Conservation (phyloP, 2,113 vertebrate species). For the Pseudois nayaur region DNA sequence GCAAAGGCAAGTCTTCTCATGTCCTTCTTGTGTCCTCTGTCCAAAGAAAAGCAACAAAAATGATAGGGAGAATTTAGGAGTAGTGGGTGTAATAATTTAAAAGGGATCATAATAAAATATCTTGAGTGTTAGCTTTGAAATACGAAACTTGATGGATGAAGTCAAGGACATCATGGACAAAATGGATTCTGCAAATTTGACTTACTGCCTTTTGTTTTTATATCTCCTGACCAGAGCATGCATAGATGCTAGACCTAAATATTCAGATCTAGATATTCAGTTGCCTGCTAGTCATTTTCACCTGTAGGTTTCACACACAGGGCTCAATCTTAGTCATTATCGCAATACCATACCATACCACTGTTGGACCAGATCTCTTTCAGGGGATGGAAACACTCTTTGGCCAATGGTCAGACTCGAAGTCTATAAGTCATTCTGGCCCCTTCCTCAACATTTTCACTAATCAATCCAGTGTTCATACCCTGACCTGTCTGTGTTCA, state of each 20-base stretch:
- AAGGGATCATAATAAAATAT: neutral
- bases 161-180: neutral
- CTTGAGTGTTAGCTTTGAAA: neutral
- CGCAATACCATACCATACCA: neutral
- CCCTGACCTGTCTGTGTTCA: neutral
- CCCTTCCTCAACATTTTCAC: neutral
- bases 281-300: neutral
- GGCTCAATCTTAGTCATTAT: neutral
- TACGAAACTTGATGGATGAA: neutral
- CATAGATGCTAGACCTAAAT: neutral
- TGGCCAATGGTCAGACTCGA: neutral
- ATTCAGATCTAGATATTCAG: neutral
- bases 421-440: neutral
- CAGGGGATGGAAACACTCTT: neutral
- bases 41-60: neutral
- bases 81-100: neutral
- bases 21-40: neutral
- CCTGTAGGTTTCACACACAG: neutral
- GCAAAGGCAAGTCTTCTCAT: neutral
- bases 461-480: neutral
- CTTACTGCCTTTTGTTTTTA: neutral
- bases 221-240: neutral
- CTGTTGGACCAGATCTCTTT: neutral
- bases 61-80: neutral
- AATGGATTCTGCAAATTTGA: neutral